Evolutionary conservation across 53 echinoderm and acorn worm genomes (phyloP).

Genomic region (Hippasteria phrygiana): DNA sequence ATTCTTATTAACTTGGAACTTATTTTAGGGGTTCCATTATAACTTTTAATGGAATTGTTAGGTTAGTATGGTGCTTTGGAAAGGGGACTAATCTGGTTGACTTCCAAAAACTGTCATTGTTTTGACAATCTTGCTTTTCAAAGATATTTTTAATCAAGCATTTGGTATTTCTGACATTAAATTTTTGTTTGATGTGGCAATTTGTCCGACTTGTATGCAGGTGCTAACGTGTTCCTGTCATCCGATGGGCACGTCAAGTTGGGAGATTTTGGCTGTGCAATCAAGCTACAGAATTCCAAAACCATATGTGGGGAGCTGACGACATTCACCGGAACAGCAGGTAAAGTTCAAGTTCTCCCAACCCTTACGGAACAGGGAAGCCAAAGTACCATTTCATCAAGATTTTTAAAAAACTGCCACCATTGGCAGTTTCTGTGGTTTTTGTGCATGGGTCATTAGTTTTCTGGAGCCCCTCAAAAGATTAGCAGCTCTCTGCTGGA

Average conservation of each 20-base stretch:
- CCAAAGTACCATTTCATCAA: background rate
- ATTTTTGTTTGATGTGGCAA: background rate
- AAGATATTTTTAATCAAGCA: background rate
- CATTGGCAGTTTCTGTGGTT: too few relatives aligned
- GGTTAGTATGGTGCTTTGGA: too few relatives aligned
- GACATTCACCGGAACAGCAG: conserved; percentile 92
- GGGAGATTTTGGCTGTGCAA: conserved; percentile 97
- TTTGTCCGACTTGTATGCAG: conserved; percentile 44
- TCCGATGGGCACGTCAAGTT: conserved; percentile 99
- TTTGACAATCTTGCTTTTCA: too few relatives aligned
- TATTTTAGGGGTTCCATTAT: too few relatives aligned
- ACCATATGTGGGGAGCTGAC: conserved; percentile 92
- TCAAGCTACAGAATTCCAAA: conserved; percentile 87
- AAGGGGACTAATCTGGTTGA: too few relatives aligned
- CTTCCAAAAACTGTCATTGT: too few relatives aligned
- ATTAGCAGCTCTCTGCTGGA: too few relatives aligned
- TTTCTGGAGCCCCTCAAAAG: too few relatives aligned
- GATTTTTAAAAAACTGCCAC: too few relatives aligned
- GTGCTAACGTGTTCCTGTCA: conserved; percentile 94
- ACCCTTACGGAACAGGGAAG: background rate
- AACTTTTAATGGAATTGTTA: too few relatives aligned
- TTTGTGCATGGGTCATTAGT: background rate
- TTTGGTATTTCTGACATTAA: background rate
- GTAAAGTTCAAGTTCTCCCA: conserved; percentile 51
- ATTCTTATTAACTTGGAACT: too few relatives aligned